A percentile compares a stretch with the other conserved stretches of the same genome.
Evolutionary conservation across 2,113 vertebrate genomes (phyloP).

Genomic region (Poeciliopsis turrubarensis): DNA sequence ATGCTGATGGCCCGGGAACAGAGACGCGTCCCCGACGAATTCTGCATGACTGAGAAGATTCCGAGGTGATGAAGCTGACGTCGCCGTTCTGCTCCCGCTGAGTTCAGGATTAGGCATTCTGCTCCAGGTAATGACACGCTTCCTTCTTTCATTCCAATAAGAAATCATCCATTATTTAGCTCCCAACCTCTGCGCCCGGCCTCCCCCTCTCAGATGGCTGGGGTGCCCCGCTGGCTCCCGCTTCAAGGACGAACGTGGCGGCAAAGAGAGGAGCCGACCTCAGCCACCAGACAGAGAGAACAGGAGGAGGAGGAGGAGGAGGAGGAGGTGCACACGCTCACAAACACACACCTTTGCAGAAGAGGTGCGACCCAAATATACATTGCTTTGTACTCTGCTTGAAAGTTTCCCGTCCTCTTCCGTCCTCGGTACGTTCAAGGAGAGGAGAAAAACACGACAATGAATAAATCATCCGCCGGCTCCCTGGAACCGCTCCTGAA

Average conservation of each 20-base stretch:
- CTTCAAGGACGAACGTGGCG: conserved; percentile 81
- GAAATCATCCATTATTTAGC: conserved; percentile 82
- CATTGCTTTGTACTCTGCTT: conserved; percentile 82
- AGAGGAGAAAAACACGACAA: conserved; percentile 73
- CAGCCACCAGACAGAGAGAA: conserved; percentile 65
- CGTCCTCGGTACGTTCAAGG: conserved; percentile 71
- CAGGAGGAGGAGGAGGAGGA: background rate
- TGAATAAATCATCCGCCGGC: conserved; percentile 79
- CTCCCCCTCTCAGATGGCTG: conserved; percentile 46
- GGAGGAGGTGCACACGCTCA: conserved; percentile 5
- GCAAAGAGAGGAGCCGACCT: conserved; percentile 72
- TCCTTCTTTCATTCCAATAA: conserved; percentile 75
- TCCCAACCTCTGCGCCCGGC: conserved; percentile 66
- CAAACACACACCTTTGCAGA: conserved; percentile 42
- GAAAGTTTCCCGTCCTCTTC: conserved; percentile 82
- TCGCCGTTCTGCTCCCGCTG: background rate
- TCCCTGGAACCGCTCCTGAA: conserved; percentile 62
- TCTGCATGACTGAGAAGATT: background rate
- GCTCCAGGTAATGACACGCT: conserved; percentile 69
- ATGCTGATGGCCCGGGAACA: conserved; percentile 38
- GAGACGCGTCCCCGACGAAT: background rate
- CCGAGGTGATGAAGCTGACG: background rate
- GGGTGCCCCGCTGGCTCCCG: conserved; percentile 76
- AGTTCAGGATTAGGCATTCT: conserved; percentile 52
- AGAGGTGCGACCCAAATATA: conserved; percentile 80